Percentiles rank a stretch among this genome's conserved stretches.
phyloP scores from a whole-genome alignment of 2,797 vertebrate species.

The Moxostoma hubbsi region DNA sequence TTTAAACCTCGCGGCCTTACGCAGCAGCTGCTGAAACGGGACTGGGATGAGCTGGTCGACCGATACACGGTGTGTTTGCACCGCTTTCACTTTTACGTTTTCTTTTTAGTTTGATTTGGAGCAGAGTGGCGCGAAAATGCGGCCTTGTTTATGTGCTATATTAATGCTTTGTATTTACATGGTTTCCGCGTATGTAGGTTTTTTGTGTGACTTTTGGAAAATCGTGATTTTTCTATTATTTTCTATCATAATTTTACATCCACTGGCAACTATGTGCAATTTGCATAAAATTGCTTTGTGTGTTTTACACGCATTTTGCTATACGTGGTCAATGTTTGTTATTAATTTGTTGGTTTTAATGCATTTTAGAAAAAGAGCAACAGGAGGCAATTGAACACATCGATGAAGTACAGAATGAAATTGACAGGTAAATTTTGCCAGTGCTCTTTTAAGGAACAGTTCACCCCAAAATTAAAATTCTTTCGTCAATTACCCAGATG shows the following conservation, averaged over 20 bases:
- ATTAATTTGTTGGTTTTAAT: background rate
- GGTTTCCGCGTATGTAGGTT: too few species aligned
- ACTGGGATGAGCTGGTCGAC: slow-evolving; percentile 19
- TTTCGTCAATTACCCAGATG: too few species aligned
- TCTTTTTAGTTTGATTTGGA: too few species aligned
- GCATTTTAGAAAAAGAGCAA: slow-evolving; percentile 93
- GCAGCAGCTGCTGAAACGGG: slow-evolving; percentile 70
- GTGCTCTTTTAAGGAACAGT: too few species aligned
- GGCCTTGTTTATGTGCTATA: background rate
- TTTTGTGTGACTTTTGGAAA: too few species aligned
- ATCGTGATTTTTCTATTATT: too few species aligned
- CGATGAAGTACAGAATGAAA: slow-evolving; percentile 99
- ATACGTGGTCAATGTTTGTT: background rate
- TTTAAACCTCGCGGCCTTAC: slow-evolving; percentile 84
- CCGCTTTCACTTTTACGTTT: slow-evolving; percentile 3
- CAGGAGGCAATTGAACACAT: slow-evolving; percentile 99
- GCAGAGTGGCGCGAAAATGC: too few species aligned
- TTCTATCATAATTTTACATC: too few species aligned
- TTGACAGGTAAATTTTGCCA: slow-evolving; percentile 87
- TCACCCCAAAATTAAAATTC: too few species aligned
- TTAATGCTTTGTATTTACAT: background rate
- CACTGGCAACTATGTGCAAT: too few species aligned
- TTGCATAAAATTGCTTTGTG: background rate
- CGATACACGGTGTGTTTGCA: background rate
- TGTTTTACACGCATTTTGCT: too few species aligned